These are phyloP conservation scores for Andrena chrysosceles DNA, from an alignment of 2,888 invertebrate genomes.

Conservation along the genomic window DNA sequence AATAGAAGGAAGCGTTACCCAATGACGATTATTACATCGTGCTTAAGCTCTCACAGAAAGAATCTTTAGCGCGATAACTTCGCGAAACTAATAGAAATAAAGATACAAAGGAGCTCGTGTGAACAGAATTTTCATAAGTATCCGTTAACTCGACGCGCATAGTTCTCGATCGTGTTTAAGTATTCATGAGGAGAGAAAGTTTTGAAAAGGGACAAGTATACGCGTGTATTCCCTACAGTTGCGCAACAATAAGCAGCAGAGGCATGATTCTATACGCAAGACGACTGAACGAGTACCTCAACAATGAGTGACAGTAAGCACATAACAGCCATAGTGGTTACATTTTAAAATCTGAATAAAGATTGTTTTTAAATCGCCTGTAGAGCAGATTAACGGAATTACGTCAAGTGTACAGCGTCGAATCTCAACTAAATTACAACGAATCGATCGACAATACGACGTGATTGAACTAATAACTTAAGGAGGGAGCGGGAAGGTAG, in stretches of 20 bases:
- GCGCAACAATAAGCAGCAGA: neutral
- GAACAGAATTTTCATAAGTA: neutral
- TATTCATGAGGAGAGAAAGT: neutral
- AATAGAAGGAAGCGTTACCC: neutral
- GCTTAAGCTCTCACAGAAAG: neutral
- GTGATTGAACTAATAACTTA: constrained; percentile 51
- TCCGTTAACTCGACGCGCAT: neutral
- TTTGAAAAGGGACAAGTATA: neutral
- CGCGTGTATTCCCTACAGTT: neutral
- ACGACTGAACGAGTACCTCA: constrained; percentile 22
- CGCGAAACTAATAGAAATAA: neutral
- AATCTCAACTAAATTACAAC: constrained; percentile 28
- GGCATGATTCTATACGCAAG: neutral
- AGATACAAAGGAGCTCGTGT: neutral
- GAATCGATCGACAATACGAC: constrained; percentile 41
- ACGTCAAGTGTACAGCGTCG: neutral
- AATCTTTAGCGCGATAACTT: neutral
- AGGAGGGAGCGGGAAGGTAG: constrained; percentile 52
- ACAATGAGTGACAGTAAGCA: constrained; percentile 50
- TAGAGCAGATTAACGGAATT: neutral
- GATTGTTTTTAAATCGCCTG: neutral
- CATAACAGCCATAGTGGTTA: constrained; percentile 38
- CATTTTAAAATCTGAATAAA: constrained; percentile 45
- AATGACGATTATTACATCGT: neutral
- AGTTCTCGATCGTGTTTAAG: neutral